Conservation (phyloP, 2,888 invertebrate species). For the Apeira syringaria region DNA sequence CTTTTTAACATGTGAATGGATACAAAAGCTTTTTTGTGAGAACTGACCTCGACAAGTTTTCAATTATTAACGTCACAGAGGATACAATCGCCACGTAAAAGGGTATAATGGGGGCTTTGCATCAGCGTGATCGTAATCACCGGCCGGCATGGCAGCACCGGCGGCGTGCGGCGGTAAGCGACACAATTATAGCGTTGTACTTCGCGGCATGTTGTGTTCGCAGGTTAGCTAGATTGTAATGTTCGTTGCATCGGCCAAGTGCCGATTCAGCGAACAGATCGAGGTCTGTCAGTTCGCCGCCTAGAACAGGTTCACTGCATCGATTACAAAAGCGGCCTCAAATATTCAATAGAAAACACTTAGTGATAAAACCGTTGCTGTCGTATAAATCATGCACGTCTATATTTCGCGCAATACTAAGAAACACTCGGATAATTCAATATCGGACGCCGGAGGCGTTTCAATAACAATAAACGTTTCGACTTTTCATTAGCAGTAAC, state of each 20-base stretch:
- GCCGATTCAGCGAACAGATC: constrained; percentile 63
- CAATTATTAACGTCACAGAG: constrained; percentile 62
- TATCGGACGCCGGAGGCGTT: constrained; percentile 49
- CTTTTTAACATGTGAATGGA: constrained; percentile 57
- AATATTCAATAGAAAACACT: constrained; percentile 38
- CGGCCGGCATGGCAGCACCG: constrained; percentile 29
- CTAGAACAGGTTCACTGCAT: constrained; percentile 30
- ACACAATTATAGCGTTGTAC: not conserved
- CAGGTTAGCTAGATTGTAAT: constrained; percentile 54
- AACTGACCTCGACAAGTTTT: constrained; percentile 66
- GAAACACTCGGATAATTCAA: constrained; percentile 38
- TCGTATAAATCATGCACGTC: constrained; percentile 13
- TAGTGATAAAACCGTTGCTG: constrained; percentile 7
- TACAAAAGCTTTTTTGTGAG: constrained; percentile 48
- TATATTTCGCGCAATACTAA: constrained; percentile 20
- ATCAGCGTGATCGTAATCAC: constrained; percentile 57
- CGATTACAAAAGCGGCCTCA: constrained; percentile 54
- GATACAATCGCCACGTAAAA: constrained; percentile 67
- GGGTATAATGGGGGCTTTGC: constrained; percentile 62
- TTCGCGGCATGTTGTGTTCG: constrained; percentile 38
- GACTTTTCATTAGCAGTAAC: constrained; percentile 75
- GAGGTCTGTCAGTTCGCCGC: constrained; percentile 63
- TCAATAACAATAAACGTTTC: constrained; percentile 59
- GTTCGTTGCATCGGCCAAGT: constrained; percentile 63
- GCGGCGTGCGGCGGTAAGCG: not conserved